Base-by-base conservation (phyloP, 1,140 invertebrate species). In the Asobara japonica region DNA sequence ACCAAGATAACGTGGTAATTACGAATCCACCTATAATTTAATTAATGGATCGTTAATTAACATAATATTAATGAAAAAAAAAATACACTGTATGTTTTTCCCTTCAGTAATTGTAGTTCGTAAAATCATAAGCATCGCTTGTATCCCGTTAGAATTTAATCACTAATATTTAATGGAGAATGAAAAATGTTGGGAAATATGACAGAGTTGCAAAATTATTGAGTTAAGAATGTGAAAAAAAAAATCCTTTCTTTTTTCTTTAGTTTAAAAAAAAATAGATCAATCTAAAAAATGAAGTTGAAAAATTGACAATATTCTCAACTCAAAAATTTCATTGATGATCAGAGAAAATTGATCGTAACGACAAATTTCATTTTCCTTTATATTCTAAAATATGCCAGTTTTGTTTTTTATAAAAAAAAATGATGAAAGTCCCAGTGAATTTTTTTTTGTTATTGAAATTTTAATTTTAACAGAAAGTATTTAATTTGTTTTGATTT, bases 71-170 rank as follows among this genome's bases (percentile, higher is more conserved):
- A 56, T 81, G 71, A 78, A 79, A 81, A 79, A 30, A 33, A 25
- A 13, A 33, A 78, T n/a, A 18, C 41, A 11, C 5, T 85, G 81
- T 84, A 82, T 81, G 79, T 84, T 84, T 83, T 80, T 85, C 78
- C 77, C 78, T 84, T 85, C 83, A 85, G 78, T 80, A 71, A 83
- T 77, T 71, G 72, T 85, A 85, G 80, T 74, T 81, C 76, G 82
- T 83, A 83, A 82, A 83, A 71, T 80, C 79, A 86, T 86, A 86
- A 86, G 81, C 80, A 84, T 85, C 80, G 80, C 76, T 72, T 84
- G 75, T 82, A 84, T 56, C 73, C 74, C 78, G 77, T 85, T 85
- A 82, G 79, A 11, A 56, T 3, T 80, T 82, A 83, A 80, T 81
- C 73, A 51, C 79, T 82, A 69, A 73, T 80, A 18, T 6, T 56